Evolutionary conservation across 2,113 vertebrate species (phyloP).

Genomic region (Microcebus ravelobensis): DNA sequence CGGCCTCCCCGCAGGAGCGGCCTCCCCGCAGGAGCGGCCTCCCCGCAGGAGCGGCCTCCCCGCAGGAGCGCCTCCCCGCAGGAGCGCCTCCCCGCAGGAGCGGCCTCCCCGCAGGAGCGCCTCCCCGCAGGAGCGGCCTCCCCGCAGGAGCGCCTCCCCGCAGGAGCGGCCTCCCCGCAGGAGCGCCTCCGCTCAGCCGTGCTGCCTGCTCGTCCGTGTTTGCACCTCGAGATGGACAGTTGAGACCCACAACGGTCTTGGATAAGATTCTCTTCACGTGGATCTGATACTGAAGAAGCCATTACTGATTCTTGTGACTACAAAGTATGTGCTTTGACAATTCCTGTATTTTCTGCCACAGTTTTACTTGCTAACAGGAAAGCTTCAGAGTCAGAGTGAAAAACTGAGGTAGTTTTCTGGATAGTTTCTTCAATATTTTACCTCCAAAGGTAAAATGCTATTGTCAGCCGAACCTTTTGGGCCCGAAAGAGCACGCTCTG

Average conservation of each 20-base stretch:
- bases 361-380: background rate
- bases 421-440: slow-evolving; percentile 74
- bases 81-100: too few species aligned
- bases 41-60: too few species aligned
- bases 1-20: too few species aligned
- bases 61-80: too few species aligned
- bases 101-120: too few species aligned
- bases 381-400: slow-evolving; percentile 71
- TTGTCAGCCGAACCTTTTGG: slow-evolving; percentile 82
- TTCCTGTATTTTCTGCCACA: slow-evolving; percentile 24
- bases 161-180: too few species aligned
- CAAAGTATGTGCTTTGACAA: background rate
- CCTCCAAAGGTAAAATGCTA: slow-evolving; percentile 84
- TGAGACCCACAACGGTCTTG: background rate
- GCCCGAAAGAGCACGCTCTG: slow-evolving; percentile 73
- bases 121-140: too few species aligned
- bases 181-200: too few species aligned
- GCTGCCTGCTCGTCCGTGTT: background rate
- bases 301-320: slow-evolving; percentile 9
- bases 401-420: background rate
- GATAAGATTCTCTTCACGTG: background rate
- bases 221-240: background rate
- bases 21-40: too few species aligned
- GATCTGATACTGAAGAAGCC: slow-evolving; percentile 8
- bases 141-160: too few species aligned